These are phyloP conservation scores for Trichopoda pennipes DNA, from an alignment of 2,888 invertebrate species.

Conservation along the genomic window DNA sequence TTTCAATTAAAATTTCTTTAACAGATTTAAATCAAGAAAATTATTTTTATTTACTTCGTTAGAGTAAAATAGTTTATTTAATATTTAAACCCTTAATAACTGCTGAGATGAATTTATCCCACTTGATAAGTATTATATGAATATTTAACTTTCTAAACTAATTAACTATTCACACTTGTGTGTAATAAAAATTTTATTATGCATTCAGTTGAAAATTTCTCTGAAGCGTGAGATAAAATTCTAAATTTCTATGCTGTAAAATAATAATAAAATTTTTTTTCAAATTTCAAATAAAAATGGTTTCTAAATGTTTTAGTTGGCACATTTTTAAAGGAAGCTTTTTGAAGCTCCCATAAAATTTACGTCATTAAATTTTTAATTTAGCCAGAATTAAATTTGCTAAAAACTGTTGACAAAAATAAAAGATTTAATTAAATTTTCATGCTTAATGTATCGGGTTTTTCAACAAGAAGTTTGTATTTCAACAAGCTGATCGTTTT, in stretches of 20 bases:
- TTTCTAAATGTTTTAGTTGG: not conserved
- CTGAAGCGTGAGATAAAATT: not conserved
- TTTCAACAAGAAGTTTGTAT: no score
- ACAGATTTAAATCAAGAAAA: not conserved
- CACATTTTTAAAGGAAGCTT: not conserved
- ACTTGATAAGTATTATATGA: not conserved
- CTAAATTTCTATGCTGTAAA: no score
- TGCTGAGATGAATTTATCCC: not conserved
- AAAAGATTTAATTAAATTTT: no score
- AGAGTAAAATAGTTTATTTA: not conserved
- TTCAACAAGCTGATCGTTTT: no score
- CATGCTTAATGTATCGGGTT: no score
- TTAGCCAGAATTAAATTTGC: conserved; percentile 10
- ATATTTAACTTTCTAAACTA: conserved; percentile 17
- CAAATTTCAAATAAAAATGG: not conserved
- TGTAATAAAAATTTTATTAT: conserved; percentile 34
- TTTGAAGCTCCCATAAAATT: conserved; percentile 8
- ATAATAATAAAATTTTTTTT: not conserved
- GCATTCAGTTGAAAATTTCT: not conserved
- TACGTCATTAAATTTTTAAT: conserved; percentile 47
- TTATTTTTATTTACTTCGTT: not conserved
- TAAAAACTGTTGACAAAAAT: not conserved
- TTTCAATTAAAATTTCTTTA: not conserved
- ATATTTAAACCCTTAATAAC: not conserved
- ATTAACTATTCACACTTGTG: conserved; percentile 26